These are phyloP conservation scores for Orbicella faveolata DNA, from an alignment of 64 coral and sea anemone genomes.

Conservation along the genomic window DNA sequence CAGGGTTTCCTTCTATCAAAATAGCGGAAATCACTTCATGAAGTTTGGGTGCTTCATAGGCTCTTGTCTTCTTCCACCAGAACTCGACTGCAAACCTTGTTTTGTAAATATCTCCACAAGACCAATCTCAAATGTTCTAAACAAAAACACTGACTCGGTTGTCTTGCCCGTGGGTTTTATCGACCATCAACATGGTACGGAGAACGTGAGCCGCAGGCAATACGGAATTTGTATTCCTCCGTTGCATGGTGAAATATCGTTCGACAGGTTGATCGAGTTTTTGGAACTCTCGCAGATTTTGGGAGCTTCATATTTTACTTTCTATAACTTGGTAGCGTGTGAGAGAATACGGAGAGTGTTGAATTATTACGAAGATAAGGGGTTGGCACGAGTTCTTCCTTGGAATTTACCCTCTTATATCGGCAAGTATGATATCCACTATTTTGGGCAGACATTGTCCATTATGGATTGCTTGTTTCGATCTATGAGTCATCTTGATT, in stretches of 20 bases:
- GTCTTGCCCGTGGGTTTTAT: constrained; percentile 12
- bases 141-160: not conserved
- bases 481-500: constrained; percentile 1
- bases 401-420: constrained; percentile 54
- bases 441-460: constrained; percentile 48
- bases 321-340: constrained; percentile 45
- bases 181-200: not conserved
- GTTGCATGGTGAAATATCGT: not conserved
- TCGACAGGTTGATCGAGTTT: constrained; percentile 39
- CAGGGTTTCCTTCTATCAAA: constrained; percentile 3
- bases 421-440: constrained; percentile 22
- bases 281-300: constrained; percentile 51
- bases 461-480: constrained; percentile 54
- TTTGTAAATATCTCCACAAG: constrained; percentile 21
- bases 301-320: constrained; percentile 50
- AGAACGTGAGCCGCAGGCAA: not conserved
- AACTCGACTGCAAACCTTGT: not conserved
- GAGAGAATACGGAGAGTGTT: constrained; percentile 20
- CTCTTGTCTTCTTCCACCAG: constrained; percentile 23
- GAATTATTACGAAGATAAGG: constrained; percentile 36
- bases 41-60: constrained; percentile 50
- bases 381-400: constrained; percentile 24
- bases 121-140: not conserved
- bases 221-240: constrained; percentile 61
- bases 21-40: constrained; percentile 44